These are phyloP conservation scores for Salminus brasiliensis DNA, from an alignment of 2,113 vertebrate species.

Conservation along the genomic window DNA sequence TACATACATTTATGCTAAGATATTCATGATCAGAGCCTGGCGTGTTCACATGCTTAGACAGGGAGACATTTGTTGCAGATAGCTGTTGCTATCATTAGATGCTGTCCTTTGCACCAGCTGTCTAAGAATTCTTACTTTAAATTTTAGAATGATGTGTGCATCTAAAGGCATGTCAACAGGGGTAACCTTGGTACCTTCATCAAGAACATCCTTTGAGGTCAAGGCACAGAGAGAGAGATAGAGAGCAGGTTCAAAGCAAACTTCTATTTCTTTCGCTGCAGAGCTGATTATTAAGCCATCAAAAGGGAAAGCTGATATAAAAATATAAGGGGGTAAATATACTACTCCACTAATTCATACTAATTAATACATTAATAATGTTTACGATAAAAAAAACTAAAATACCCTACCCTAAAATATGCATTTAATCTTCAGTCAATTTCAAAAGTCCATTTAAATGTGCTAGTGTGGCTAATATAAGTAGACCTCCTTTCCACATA, in stretches of 20 bases:
- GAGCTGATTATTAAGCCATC: constrained; percentile 22
- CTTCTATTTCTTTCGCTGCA: background rate
- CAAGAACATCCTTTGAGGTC: constrained; percentile 16
- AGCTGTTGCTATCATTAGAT: constrained; percentile 41
- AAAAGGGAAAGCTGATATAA: background rate
- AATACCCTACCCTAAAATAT: too few relatives aligned
- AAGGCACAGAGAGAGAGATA: constrained; percentile 20
- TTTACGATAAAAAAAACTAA: background rate
- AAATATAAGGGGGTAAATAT: too few relatives aligned
- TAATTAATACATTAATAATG: background rate
- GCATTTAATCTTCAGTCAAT: too few relatives aligned
- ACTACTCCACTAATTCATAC: background rate
- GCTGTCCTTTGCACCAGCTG: constrained; percentile 33
- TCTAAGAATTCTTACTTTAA: constrained; percentile 42
- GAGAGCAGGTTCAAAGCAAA: constrained; percentile 28
- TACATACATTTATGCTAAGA: constrained; percentile 44
- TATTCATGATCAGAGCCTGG: constrained; percentile 2
- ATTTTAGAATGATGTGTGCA: constrained; percentile 37
- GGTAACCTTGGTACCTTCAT: constrained; percentile 36
- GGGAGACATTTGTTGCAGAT: constrained; percentile 28
- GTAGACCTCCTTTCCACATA: background rate
- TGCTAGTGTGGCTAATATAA: background rate
- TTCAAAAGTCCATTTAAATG: background rate
- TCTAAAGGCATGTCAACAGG: constrained; percentile 36
- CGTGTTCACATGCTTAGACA: constrained; percentile 28